Percentiles rank a stretch among this genome's conserved stretches.
phyloP scores from a whole-genome alignment of 2,113 vertebrate genomes.

The Bungarus multicinctus region DNA sequence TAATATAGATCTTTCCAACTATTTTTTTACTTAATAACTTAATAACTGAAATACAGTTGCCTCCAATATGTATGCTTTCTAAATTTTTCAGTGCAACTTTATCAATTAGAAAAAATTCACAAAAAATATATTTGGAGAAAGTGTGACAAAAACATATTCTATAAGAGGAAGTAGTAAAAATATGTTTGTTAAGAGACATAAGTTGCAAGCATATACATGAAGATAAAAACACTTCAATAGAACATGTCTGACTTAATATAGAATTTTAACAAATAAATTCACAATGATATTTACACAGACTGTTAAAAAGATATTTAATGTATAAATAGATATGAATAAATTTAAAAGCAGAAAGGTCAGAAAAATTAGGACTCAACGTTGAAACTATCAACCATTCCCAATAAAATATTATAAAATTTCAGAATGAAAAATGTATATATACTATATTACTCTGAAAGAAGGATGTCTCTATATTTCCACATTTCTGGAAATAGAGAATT shows the following conservation, averaged over 20 bases:
- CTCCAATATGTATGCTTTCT: background rate
- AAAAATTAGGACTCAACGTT: background rate
- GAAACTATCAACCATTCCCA: background rate
- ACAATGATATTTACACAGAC: background rate
- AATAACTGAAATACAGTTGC: background rate
- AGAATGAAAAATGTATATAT: background rate
- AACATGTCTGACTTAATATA: background rate
- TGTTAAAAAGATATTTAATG: background rate
- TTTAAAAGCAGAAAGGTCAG: background rate
- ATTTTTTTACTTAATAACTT: too few relatives aligned
- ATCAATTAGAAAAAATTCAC: background rate
- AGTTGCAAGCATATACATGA: background rate
- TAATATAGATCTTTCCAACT: background rate
- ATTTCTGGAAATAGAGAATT: background rate
- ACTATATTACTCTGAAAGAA: background rate
- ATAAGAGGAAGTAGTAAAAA: background rate
- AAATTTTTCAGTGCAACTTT: background rate
- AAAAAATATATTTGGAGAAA: background rate
- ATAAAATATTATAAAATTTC: background rate
- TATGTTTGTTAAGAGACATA: background rate
- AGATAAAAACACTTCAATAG: background rate
- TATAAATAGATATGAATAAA: background rate
- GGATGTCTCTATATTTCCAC: background rate
- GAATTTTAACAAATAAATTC: background rate
- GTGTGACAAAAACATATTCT: background rate